Conservation (phyloP, 2,797 vertebrate species). For the Macropus fuliginosus region DNA sequence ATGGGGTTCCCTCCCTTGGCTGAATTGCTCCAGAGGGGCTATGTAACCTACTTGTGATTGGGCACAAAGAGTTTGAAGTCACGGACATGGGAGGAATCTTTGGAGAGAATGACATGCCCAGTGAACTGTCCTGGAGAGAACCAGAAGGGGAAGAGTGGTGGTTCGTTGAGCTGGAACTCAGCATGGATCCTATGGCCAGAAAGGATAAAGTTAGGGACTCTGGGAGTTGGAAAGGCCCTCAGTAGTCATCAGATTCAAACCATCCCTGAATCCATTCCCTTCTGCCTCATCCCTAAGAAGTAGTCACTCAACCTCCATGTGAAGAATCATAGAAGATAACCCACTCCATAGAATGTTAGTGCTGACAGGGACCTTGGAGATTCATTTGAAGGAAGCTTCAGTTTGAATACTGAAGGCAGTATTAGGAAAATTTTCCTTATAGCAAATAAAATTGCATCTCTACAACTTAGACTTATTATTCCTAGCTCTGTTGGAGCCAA, state of each 20-base stretch:
- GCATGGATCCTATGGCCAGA: slow-evolving; percentile 92
- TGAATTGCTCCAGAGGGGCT: not conserved
- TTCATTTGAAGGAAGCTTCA: not conserved
- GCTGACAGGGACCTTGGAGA: not conserved
- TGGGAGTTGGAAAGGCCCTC: not conserved
- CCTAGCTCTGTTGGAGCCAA: not conserved
- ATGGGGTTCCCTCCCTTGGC: not conserved
- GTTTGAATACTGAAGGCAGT: not conserved
- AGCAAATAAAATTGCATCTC: not conserved
- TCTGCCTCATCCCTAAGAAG: not conserved
- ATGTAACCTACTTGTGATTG: slow-evolving; percentile 89
- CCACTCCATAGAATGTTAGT: not conserved
- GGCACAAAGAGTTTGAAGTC: slow-evolving; percentile 95
- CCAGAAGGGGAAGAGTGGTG: slow-evolving; percentile 98
- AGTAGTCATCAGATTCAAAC: not conserved
- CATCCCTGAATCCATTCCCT: not conserved
- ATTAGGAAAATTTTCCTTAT: not conserved
- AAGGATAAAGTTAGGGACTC: not conserved
- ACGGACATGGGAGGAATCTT: slow-evolving; percentile 93
- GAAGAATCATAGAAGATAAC: not conserved
- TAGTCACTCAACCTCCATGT: not conserved
- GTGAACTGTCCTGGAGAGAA: slow-evolving; percentile 98
- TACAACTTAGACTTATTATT: not conserved
- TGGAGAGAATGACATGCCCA: slow-evolving; percentile 93
- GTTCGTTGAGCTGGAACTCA: slow-evolving; percentile 98